Conservation (phyloP, 1,140 invertebrate genomes). For the Trichoplusia ni region DNA sequence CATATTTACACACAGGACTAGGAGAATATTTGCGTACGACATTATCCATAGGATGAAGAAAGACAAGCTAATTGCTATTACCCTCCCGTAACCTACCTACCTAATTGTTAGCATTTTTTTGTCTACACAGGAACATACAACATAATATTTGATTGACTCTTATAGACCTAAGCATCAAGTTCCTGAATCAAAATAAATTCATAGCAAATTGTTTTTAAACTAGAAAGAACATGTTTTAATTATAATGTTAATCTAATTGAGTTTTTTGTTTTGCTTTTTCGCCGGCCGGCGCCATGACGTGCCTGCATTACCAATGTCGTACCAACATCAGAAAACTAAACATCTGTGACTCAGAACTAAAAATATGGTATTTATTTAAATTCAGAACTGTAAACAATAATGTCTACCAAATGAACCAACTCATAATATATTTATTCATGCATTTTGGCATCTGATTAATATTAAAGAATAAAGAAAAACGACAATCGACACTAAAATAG, state of each 20-base stretch:
- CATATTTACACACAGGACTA: too few relatives aligned
- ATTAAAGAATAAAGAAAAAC: not conserved
- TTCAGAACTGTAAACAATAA: not conserved
- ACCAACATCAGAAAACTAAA: conserved; percentile 9
- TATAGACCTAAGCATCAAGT: too few relatives aligned
- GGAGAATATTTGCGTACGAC: too few relatives aligned
- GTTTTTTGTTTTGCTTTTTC: conserved; percentile 7
- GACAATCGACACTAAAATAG: conserved; percentile 8
- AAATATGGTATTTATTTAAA: not conserved
- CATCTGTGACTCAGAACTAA: conserved; percentile 15
- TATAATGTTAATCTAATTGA: not conserved
- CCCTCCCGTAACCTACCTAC: too few relatives aligned
- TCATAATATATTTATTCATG: not conserved
- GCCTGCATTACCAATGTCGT: not conserved
- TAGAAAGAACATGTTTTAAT: not conserved
- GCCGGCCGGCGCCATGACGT: conserved; percentile 19
- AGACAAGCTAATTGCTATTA: too few relatives aligned
- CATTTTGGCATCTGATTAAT: not conserved
- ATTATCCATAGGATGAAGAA: too few relatives aligned
- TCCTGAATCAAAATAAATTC: too few relatives aligned
- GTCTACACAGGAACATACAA: too few relatives aligned
- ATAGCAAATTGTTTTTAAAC: too few relatives aligned
- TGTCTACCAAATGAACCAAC: not conserved
- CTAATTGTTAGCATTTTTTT: too few relatives aligned
- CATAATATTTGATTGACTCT: too few relatives aligned